Evolutionary conservation across 2,113 vertebrate species (phyloP).

Genomic region (Mustelus asterias): DNA sequence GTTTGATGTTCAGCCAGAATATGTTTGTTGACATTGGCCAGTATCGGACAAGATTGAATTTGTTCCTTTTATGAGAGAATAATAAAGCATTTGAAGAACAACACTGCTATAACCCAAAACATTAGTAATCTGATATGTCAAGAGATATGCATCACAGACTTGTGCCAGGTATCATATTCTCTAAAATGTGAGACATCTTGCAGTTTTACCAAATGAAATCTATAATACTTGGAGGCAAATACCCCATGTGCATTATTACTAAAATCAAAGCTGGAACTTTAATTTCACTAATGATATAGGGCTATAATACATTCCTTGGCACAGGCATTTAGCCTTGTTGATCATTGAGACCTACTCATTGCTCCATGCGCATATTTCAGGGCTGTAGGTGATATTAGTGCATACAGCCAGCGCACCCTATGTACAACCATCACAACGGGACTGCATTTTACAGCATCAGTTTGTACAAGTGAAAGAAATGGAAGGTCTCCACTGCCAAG

Average conservation of each 20-base stretch:
- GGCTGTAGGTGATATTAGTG: not conserved
- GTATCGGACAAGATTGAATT: not conserved
- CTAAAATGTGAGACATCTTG: not conserved
- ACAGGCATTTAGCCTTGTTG: not conserved
- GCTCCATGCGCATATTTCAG: not conserved
- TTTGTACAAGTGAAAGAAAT: not conserved
- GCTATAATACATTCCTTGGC: not conserved
- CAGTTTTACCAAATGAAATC: not conserved
- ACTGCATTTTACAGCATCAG: not conserved
- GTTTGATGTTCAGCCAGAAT: not conserved
- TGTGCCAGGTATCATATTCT: not conserved
- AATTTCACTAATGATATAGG: not conserved
- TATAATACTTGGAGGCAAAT: not conserved
- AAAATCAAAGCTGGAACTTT: not conserved
- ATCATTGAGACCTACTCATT: not conserved
- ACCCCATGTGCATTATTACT: not conserved
- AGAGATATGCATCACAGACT: not conserved
- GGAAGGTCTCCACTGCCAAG: not conserved
- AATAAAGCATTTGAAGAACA: not conserved
- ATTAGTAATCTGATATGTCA: not conserved
- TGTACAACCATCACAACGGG: not conserved
- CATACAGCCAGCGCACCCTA: not conserved
- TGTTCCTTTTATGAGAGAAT: slow-evolving; percentile 4
- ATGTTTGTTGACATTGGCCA: slow-evolving; percentile 16
- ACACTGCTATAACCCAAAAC: not conserved